Evolutionary conservation across 2,113 vertebrate species (phyloP).

Genomic region (Mugil cephalus): DNA sequence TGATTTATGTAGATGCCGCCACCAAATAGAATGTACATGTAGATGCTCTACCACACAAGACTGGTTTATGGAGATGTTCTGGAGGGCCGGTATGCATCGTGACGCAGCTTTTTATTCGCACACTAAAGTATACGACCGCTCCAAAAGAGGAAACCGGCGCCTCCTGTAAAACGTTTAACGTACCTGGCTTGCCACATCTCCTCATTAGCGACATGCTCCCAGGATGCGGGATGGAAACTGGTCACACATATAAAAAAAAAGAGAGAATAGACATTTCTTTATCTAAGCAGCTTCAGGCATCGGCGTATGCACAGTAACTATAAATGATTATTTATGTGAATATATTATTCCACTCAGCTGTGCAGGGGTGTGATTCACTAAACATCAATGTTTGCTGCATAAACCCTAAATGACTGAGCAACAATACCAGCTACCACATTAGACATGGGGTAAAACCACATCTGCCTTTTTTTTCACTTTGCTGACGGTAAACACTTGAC

Average conservation of each 20-base stretch:
- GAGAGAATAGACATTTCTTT: conserved; percentile 31
- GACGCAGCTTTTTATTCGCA: conserved; percentile 70
- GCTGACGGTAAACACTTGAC: conserved; percentile 81
- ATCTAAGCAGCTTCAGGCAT: conserved; percentile 56
- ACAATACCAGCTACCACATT: conserved; percentile 77
- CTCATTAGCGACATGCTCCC: conserved; percentile 97
- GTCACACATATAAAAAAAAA: conserved; percentile 6
- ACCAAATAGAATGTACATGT: conserved; percentile 61
- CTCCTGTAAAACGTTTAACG: conserved; percentile 35
- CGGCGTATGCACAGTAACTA: conserved; percentile 59
- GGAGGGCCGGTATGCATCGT: conserved; percentile 54
- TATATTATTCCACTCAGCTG: conserved; percentile 60
- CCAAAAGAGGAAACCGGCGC: conserved; percentile 8
- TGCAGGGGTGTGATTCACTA: conserved; percentile 64
- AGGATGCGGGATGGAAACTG: conserved; percentile 93
- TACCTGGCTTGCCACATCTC: conserved; percentile 99
- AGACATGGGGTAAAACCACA: conserved; percentile 77
- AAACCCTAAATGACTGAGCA: conserved; percentile 75
- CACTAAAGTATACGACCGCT: conserved; percentile 31
- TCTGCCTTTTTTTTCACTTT: conserved; percentile 71
- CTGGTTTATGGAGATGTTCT: conserved; percentile 79
- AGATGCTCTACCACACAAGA: conserved; percentile 72
- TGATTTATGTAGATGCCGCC: conserved; percentile 74
- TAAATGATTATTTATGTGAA: conserved; percentile 74
- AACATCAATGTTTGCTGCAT: conserved; percentile 70